Evolutionary conservation across 2,888 invertebrate genomes (phyloP).

Genomic region (Phasia obesa): DNA sequence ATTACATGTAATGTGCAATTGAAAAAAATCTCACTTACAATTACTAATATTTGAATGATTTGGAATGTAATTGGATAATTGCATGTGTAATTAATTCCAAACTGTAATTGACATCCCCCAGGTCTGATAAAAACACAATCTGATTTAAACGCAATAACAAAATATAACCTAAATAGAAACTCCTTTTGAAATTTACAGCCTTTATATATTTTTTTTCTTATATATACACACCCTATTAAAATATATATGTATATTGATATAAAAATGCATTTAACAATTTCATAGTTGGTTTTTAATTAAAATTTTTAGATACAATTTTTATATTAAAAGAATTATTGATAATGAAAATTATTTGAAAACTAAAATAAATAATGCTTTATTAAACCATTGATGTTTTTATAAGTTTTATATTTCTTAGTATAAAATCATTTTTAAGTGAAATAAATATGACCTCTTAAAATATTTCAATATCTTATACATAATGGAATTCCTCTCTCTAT

Average conservation of each 20-base stretch:
- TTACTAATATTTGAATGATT: no score
- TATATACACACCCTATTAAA: no score
- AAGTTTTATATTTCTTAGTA: not conserved
- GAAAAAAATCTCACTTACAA: no score
- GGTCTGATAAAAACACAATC: no score
- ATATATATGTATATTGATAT: not conserved
- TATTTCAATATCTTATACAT: not conserved
- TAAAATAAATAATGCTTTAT: not conserved
- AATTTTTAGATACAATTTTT: constrained; percentile 9
- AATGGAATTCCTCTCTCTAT: not conserved
- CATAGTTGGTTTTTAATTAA: not conserved
- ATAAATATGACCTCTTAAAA: not conserved
- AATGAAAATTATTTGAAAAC: not conserved
- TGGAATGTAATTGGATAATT: no score
- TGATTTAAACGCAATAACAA: no score
- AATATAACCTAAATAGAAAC: no score
- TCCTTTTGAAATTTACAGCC: constrained; percentile 12
- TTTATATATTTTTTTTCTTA: not conserved
- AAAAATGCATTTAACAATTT: not conserved
- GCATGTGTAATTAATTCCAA: no score
- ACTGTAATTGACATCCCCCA: no score
- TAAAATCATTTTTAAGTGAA: not conserved
- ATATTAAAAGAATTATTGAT: not conserved
- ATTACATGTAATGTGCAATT: no score
- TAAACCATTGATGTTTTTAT: not conserved